Evolutionary conservation across 64 coral and sea anemone species (phyloP).

Genomic region (Actinia tenebrosa): DNA sequence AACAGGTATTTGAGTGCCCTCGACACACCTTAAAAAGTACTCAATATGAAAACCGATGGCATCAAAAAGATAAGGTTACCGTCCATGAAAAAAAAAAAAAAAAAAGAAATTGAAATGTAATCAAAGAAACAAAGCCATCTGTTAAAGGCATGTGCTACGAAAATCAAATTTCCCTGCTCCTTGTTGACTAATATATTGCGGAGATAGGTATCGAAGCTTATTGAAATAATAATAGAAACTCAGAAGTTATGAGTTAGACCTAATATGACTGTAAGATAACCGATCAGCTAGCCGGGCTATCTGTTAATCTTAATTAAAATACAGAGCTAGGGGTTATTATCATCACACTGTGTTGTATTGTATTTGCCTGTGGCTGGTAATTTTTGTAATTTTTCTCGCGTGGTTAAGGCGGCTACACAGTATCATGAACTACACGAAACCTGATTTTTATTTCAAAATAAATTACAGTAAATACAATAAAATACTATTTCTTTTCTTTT

Average conservation of each 20-base stretch:
- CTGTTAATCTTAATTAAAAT: slow-evolving; percentile 2
- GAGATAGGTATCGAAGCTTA: not conserved
- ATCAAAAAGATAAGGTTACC: not conserved
- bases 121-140: not conserved
- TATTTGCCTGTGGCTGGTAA: not conserved
- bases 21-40: not conserved
- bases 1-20: not conserved
- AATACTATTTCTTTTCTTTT: too few relatives aligned
- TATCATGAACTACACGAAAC: too few relatives aligned
- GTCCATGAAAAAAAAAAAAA: not conserved
- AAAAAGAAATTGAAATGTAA: not conserved
- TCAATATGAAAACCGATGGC: not conserved
- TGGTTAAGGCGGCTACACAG: too few relatives aligned
- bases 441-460: too few relatives aligned
- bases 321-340: not conserved
- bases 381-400: too few relatives aligned
- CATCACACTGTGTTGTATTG: not conserved
- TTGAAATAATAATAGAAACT: not conserved
- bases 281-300: not conserved
- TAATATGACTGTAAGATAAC: not conserved
- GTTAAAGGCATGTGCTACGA: not conserved
- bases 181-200: not conserved
- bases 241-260: not conserved
- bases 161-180: not conserved
- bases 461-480: too few relatives aligned